These are phyloP conservation scores for Palythoa grandis DNA, from an alignment of 92 coral and sea anemone genomes.

Conservation along the genomic window DNA sequence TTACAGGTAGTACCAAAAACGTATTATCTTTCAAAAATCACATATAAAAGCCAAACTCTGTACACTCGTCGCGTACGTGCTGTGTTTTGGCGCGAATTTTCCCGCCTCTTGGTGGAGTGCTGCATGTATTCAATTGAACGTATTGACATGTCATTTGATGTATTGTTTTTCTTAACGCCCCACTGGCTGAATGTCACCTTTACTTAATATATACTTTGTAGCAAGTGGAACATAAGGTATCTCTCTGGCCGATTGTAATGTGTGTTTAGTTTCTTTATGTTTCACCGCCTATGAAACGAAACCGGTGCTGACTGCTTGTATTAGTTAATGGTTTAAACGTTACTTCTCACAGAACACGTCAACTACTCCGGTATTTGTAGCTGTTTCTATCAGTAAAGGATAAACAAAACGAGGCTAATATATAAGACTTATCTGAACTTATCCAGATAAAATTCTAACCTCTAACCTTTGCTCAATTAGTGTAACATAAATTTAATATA, in stretches of 20 bases:
- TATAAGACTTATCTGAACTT: neutral
- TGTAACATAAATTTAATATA: neutral
- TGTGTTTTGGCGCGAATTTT: neutral
- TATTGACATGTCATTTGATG: neutral
- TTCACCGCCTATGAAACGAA: neutral
- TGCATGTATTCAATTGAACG: neutral
- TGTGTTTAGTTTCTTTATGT: neutral
- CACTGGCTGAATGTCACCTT: too few species aligned
- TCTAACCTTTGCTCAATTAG: neutral
- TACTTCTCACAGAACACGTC: conserved; percentile 41
- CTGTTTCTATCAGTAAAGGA: neutral
- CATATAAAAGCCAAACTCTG: neutral
- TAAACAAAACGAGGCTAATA: neutral
- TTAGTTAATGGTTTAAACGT: neutral
- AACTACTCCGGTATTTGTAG: neutral
- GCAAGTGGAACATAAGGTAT: neutral
- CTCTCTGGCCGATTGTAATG: neutral
- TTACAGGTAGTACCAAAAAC: neutral
- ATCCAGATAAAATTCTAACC: conserved; percentile 1
- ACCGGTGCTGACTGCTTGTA: neutral
- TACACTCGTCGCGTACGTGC: neutral
- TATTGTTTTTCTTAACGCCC: too few species aligned
- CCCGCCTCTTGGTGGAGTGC: neutral
- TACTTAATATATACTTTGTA: too few species aligned
- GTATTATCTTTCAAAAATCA: neutral